Conservation (phyloP, 2,113 vertebrate genomes). For the Rhizomys pruinosus region DNA sequence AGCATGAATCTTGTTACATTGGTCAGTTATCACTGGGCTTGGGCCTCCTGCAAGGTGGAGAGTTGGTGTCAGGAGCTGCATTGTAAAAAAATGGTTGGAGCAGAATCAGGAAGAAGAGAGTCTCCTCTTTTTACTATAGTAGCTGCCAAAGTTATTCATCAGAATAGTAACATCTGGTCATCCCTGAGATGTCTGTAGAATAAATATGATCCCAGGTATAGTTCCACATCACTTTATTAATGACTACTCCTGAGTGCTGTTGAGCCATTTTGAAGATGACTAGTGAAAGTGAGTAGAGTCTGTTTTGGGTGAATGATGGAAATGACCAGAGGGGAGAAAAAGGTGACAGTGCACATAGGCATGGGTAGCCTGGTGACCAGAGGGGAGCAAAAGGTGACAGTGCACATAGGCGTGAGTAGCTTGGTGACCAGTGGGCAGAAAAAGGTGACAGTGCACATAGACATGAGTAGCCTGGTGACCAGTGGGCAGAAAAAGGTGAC, state of each 20-base stretch:
- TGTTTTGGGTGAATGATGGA: background rate
- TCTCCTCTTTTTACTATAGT: conserved; percentile 1
- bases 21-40: background rate
- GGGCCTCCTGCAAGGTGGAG: background rate
- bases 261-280: background rate
- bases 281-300: background rate
- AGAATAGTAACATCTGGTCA: background rate
- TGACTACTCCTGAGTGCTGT: background rate
- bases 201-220: background rate
- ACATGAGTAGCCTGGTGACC: background rate
- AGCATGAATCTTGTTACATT: background rate
- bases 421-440: background rate
- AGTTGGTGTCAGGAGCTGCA: background rate
- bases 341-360: background rate
- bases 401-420: background rate
- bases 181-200: background rate
- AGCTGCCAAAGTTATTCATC: background rate
- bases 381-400: background rate
- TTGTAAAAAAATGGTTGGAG: conserved; percentile 5
- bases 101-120: background rate
- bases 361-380: background rate
- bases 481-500: background rate
- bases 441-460: background rate
- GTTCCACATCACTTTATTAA: background rate
- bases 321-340: background rate